Base-by-base conservation (phyloP, 2,888 invertebrate genomes). In the Drymonia ruficornis region DNA sequence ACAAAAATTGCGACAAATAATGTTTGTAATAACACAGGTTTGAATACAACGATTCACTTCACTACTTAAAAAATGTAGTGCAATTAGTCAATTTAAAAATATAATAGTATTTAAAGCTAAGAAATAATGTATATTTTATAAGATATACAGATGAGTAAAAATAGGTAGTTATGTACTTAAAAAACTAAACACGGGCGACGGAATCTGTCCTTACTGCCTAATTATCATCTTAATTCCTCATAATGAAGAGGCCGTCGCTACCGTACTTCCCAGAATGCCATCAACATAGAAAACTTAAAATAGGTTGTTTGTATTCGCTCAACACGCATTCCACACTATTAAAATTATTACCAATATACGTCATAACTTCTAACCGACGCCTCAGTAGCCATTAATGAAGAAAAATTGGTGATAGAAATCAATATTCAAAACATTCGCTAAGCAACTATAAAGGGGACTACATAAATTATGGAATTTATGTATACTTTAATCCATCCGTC, bases 211-310 rank as follows among this genome's bases (percentile, higher is more conserved):
- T 67, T 72, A 70, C 74, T 61, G 72, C 67, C 76, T 82, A 81
- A 87, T 87, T 86, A 86, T 79, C 80, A 86, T 83, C 70, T 83
- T 83, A 86, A 87, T 85, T 83, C 70, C 63, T 77, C 65, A 70
- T 83, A 81, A 84, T 80, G 75, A 83, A 76, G 74, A 61, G 64
- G 65, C 72, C 55, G 57, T 56, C 49, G 86, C 86, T 86, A 86
- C 87, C 73, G 84, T 67, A 62, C 72, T 85, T 78, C 78, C 63
- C 62, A 72, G 78, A 85, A 83, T 66, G 65, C 59, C 61, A 59
- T 67, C 54, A 57, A 68, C 58, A 61, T 63, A 57, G 68, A 69
- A 67, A 75, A 70, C 68, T 72, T 72, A 72, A 85, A 81, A 62
- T 61, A 71, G 70, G 62, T 63, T 72, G 63, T 76, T 78, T 77